phyloP scores from a whole-genome alignment of 2,113 vertebrate genomes.

The Entomyzon cyanotis region DNA sequence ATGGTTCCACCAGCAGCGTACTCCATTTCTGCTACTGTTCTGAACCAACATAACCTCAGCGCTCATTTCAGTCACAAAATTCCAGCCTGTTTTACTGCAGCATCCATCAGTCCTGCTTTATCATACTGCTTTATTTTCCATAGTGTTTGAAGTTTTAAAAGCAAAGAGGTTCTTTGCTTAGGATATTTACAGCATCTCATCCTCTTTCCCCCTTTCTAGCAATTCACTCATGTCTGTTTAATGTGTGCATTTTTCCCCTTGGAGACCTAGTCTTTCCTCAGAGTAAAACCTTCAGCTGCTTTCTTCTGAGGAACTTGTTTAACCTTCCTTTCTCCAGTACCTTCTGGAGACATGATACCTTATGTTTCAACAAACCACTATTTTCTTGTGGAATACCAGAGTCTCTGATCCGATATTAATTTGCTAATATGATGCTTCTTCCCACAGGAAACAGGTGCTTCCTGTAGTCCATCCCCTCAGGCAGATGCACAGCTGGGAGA shows the following conservation, averaged over 20 bases:
- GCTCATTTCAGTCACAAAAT: background rate
- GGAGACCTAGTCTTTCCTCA: background rate
- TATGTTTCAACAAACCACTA: background rate
- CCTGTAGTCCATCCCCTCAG: slow-evolving; percentile 67
- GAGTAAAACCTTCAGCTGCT: background rate
- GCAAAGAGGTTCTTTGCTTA: background rate
- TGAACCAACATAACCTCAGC: background rate
- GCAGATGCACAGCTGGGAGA: slow-evolving; percentile 78
- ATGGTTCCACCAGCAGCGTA: background rate
- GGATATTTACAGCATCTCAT: background rate
- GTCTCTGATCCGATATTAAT: background rate
- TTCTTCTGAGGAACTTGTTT: background rate
- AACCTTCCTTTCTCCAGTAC: background rate
- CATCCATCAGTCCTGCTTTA: background rate
- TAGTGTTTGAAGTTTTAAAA: background rate
- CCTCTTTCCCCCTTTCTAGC: background rate
- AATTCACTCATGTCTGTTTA: background rate
- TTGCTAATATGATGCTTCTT: background rate
- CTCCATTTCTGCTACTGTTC: background rate
- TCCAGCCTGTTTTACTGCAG: background rate
- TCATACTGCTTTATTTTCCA: background rate
- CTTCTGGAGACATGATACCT: background rate
- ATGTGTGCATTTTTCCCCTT: background rate
- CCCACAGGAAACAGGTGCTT: slow-evolving; percentile 78
- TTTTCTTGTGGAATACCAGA: background rate